These are phyloP conservation scores for Hirudo medicinalis DNA, from an alignment of 1,140 invertebrate species.

Conservation along the genomic window DNA sequence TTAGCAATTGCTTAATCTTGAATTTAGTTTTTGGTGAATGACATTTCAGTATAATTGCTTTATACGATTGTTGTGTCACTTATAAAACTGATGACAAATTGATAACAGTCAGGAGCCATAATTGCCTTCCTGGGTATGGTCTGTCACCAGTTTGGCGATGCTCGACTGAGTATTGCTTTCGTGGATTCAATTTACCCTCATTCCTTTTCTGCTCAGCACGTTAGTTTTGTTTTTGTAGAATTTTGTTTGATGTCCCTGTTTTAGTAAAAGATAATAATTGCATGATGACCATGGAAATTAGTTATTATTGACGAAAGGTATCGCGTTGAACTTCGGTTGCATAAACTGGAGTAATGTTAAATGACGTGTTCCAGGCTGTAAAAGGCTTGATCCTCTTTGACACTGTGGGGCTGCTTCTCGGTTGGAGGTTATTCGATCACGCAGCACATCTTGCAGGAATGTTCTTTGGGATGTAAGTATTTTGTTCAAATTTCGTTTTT, in stretches of 20 bases:
- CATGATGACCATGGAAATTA: no score
- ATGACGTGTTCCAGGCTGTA: conserved; percentile 55
- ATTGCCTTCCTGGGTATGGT: conserved; percentile 74
- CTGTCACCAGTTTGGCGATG: conserved; percentile 71
- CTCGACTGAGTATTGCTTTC: conserved; percentile 72
- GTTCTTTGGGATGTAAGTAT: conserved; percentile 67
- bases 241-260: no score
- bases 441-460: conserved; percentile 92
- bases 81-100: conserved; percentile 17
- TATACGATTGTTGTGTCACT: no score
- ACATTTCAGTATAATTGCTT: no score
- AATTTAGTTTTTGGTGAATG: no score
- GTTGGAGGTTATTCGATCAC: conserved; percentile 90
- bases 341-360: conserved; percentile 16
- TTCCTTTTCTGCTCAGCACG: conserved; percentile 66
- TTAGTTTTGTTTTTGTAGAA: conserved; percentile 42
- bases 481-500: not conserved
- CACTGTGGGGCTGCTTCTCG: conserved; percentile 59
- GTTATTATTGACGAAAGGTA: no score
- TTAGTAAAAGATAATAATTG: no score
- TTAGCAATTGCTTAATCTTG: no score
- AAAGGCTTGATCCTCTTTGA: conserved; percentile 73
- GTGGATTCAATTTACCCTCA: conserved; percentile 56
- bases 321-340: no score
- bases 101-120: conserved; percentile 69